Evolutionary conservation across 2,797 vertebrate genomes (phyloP), one percentile per base, ranked within the genome.

Genomic region (Capromys pilorides): DNA sequence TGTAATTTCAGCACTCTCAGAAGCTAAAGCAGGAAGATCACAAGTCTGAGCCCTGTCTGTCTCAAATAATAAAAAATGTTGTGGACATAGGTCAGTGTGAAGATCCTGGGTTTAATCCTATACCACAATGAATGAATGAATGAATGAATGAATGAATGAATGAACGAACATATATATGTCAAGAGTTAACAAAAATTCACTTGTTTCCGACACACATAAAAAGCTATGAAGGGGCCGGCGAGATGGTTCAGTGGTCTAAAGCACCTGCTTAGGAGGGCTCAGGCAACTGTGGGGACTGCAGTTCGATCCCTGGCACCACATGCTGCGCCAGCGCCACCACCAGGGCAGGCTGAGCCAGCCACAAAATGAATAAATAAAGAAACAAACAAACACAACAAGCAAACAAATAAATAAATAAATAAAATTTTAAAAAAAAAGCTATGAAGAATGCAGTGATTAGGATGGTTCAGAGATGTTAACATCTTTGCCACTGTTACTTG

Each of bases 401-500:
- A n/a, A n/a, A n/a, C n/a, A n/a, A n/a, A n/a, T n/a, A n/a, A n/a
- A n/a, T n/a, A n/a, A n/a, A n/a, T n/a, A n/a, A n/a, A n/a, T n/a
- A n/a, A n/a, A n/a, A n/a, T n/a, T n/a, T n/a, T n/a, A n/a, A n/a
- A n/a, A n/a, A 31, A 1, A 6, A 45, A 31, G 4, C 86, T 78
- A 28, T 51, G 61, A 28, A 57, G 41, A 61, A n/a, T 6, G 14
- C 31, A 54, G 6, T 0, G 7, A 28, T 18, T 26, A 11, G 77
- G 6, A 5, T 4, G 14, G 59, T 11, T 33, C 6, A 4, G 45
- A 24, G 61, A 67, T 24, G 36, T 11, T 22, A 6, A 18, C 5
- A 61, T 2, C 28, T 24, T 26, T 2, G 49, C 49, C 28, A 2
- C 0, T 1, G 2, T 6, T 31, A n/a, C 59, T 67, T 28, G 31